Conservation (phyloP, 30 jellyfish, hydroid and myxozoan genomes). For the Hydractinia symbiolongicarpus region DNA sequence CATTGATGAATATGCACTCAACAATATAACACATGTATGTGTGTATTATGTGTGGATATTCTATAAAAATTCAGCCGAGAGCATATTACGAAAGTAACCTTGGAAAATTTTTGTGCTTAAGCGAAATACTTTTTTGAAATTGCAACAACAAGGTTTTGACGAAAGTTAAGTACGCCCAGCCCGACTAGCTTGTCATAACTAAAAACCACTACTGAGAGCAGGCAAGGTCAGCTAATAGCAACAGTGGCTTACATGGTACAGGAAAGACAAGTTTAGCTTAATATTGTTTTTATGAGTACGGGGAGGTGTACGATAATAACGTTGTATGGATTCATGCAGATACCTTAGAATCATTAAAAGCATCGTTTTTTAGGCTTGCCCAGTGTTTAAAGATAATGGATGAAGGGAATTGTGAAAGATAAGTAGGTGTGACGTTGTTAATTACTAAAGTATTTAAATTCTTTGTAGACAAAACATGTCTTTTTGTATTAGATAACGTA, state of each 20-base stretch:
- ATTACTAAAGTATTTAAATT: slow-evolving; percentile 9
- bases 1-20: too few relatives aligned
- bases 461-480: slow-evolving; percentile 9
- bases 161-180: too few relatives aligned
- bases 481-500: slow-evolving; percentile 50
- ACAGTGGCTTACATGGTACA: slow-evolving; percentile 54
- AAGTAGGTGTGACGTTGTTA: background rate
- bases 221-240: background rate
- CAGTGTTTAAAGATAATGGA: background rate
- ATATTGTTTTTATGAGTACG: slow-evolving; percentile 29
- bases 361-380: slow-evolving; percentile 38
- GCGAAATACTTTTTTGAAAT: too few relatives aligned
- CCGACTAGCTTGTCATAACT: too few relatives aligned
- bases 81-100: too few relatives aligned
- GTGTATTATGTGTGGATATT: too few relatives aligned
- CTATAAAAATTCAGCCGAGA: too few relatives aligned
- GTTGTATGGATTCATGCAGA: slow-evolving; percentile 49
- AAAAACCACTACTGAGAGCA: too few relatives aligned
- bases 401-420: slow-evolving; percentile 1
- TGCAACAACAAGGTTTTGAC: too few relatives aligned
- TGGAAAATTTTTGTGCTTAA: too few relatives aligned
- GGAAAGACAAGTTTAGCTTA: slow-evolving; percentile 43
- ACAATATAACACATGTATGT: too few relatives aligned
- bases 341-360: slow-evolving; percentile 14
- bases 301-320: slow-evolving; percentile 23